Evolutionary conservation across 1,140 invertebrate species (phyloP).

Genomic region (Chrysoperla carnea): DNA sequence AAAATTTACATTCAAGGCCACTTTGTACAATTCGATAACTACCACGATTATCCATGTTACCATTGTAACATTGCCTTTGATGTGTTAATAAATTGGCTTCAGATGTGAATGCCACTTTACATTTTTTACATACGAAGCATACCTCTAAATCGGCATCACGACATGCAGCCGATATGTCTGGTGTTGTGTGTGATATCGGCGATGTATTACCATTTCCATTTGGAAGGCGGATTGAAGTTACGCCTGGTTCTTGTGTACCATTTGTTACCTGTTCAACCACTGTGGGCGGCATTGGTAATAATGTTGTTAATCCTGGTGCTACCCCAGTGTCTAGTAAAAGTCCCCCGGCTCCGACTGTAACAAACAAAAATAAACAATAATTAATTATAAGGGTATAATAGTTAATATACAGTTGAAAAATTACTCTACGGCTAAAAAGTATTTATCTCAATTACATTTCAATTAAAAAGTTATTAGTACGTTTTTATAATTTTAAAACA

Average conservation of each 20-base stretch:
- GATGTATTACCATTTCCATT: slow-evolving; percentile 24
- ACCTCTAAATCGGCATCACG: slow-evolving; percentile 54
- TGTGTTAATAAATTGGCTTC: slow-evolving; percentile 53
- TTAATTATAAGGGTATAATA: neutral
- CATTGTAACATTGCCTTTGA: slow-evolving; percentile 48
- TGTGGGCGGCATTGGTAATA: slow-evolving; percentile 40
- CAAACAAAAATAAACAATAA: slow-evolving; percentile 7
- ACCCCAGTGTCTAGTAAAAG: slow-evolving; percentile 19
- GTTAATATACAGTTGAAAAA: no score
- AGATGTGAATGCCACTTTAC: slow-evolving; percentile 60
- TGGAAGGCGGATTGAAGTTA: slow-evolving; percentile 41
- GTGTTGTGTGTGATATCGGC: slow-evolving; percentile 1
- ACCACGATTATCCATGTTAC: slow-evolving; percentile 40
- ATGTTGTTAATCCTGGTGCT: slow-evolving; percentile 32
- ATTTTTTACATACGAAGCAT: slow-evolving; percentile 72
- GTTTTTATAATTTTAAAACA: no score
- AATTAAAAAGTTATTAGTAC: no score
- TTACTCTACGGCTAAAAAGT: no score
- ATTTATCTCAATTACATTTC: no score
- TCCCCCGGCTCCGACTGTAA: slow-evolving; percentile 25
- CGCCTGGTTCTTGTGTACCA: slow-evolving; percentile 41
- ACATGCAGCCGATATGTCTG: slow-evolving; percentile 20
- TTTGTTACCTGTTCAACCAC: slow-evolving; percentile 46
- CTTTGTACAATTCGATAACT: slow-evolving; percentile 45
- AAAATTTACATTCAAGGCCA: slow-evolving; percentile 51